Percentiles rank a stretch among this genome's conserved stretches.
phyloP scores from a whole-genome alignment of 2,113 vertebrate species.

The Tachycineta bicolor region DNA sequence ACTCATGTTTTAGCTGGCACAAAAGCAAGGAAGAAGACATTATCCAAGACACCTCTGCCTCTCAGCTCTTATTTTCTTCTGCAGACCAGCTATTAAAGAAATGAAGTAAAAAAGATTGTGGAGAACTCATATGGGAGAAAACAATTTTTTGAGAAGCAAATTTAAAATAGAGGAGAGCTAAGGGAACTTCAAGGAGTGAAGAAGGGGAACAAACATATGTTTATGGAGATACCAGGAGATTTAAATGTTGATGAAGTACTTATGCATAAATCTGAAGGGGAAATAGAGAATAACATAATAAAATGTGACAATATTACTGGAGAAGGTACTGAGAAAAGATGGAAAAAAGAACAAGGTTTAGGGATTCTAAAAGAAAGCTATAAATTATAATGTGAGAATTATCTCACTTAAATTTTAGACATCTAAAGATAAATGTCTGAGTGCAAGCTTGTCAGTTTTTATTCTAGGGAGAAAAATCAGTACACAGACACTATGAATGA shows the following conservation, averaged over 20 bases:
- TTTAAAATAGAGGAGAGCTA: conserved; percentile 11
- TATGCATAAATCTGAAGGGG: not conserved
- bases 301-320: not conserved
- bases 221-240: conserved; percentile 35
- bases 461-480: not conserved
- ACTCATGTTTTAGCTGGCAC: not conserved
- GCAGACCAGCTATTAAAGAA: not conserved
- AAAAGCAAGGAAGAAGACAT: not conserved
- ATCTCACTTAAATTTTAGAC: not conserved
- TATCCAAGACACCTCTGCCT: not conserved
- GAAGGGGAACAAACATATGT: conserved; percentile 33
- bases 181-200: not conserved
- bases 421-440: not conserved
- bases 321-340: not conserved
- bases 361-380: not conserved
- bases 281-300: not conserved
- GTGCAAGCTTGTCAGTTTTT: not conserved
- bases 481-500: not conserved
- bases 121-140: not conserved
- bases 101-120: not conserved
- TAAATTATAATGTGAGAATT: not conserved
- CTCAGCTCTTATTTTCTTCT: not conserved
- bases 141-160: not conserved
- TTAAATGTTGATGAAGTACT: conserved; percentile 40
- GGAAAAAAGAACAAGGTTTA: not conserved